These are phyloP conservation scores for Falco columbarius DNA, from an alignment of 2,797 vertebrate species.

Conservation along the genomic window DNA sequence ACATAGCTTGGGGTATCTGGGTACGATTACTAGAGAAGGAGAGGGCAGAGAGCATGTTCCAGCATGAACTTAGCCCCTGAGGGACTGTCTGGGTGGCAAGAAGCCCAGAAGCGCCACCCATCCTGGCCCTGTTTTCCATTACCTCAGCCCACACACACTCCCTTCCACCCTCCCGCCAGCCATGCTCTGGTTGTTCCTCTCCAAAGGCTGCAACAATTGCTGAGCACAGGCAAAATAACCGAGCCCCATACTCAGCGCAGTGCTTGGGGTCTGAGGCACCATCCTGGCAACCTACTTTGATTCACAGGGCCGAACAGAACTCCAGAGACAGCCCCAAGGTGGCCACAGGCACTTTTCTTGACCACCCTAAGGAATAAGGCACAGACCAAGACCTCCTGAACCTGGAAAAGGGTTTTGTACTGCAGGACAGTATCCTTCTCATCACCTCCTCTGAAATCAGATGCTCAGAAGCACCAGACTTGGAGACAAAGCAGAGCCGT, in stretches of 20 bases:
- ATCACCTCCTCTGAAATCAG: background rate
- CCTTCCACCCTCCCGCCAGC: conserved; percentile 10
- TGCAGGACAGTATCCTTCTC: background rate
- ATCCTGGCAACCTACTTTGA: background rate
- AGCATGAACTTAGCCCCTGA: conserved; percentile 26
- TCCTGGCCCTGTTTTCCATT: conserved; percentile 45
- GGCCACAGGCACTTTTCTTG: background rate
- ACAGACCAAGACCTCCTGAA: background rate
- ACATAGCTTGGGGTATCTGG: background rate
- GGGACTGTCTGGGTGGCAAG: conserved; percentile 51
- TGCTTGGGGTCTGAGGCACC: rapidly evolving
- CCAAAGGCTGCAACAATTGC: background rate
- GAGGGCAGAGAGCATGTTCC: conserved; percentile 18
- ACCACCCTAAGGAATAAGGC: background rate
- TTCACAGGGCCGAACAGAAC: background rate
- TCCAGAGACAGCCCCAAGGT: background rate
- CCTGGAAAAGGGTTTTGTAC: background rate
- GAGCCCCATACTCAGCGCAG: rapidly evolving
- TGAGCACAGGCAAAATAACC: background rate
- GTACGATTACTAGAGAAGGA: background rate
- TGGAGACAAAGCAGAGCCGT: rapidly evolving
- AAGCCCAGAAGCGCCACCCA: conserved; percentile 51
- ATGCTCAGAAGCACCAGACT: background rate
- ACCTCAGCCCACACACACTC: conserved; percentile 60
- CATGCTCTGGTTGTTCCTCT: background rate